A percentile compares a stretch with the other conserved stretches of the same genome.
These are phyloP conservation scores for Ammodytes marinus DNA, from an alignment of 2,113 vertebrate genomes.

Conservation along the genomic window DNA sequence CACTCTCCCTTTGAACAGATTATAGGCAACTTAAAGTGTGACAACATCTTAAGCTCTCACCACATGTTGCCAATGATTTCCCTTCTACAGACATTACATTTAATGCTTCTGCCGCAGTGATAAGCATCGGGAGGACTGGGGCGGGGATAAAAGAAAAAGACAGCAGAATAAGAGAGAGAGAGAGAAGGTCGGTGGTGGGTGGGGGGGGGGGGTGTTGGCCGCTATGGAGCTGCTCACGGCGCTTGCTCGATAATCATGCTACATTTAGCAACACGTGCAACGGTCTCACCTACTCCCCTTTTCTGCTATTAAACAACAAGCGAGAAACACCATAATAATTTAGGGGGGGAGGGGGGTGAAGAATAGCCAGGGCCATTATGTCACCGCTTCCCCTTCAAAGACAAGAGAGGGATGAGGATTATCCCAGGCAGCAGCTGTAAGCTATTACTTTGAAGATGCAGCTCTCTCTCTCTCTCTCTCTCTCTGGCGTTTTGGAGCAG, in stretches of 20 bases:
- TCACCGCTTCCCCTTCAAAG: constrained; percentile 81
- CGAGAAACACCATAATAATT: constrained; percentile 89
- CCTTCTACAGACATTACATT: constrained; percentile 87
- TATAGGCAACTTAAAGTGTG: constrained; percentile 91
- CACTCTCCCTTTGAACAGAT: constrained; percentile 89
- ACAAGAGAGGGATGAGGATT: constrained; percentile 76
- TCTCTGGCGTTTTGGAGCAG: constrained; percentile 60
- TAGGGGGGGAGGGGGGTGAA: constrained; percentile 42
- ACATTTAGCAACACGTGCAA: constrained; percentile 84
- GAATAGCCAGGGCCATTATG: constrained; percentile 87
- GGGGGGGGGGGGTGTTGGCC: not conserved
- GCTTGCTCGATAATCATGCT: constrained; percentile 80
- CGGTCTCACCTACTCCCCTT: constrained; percentile 72
- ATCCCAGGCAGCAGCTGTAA: constrained; percentile 90
- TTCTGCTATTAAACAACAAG: constrained; percentile 85
- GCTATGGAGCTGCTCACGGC: constrained; percentile 57
- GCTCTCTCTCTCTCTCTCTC: constrained; percentile 27
- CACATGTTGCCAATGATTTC: constrained; percentile 88
- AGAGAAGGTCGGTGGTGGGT: not conserved
- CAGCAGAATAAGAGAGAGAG: constrained; percentile 68
- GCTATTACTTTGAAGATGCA: constrained; percentile 94
- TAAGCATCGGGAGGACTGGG: constrained; percentile 85
- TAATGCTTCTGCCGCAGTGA: constrained; percentile 85
- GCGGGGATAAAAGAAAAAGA: constrained; percentile 82
- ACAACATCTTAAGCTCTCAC: constrained; percentile 92